Conservation (phyloP, 2,797 vertebrate species). For the Mormyrops attenuatus region DNA sequence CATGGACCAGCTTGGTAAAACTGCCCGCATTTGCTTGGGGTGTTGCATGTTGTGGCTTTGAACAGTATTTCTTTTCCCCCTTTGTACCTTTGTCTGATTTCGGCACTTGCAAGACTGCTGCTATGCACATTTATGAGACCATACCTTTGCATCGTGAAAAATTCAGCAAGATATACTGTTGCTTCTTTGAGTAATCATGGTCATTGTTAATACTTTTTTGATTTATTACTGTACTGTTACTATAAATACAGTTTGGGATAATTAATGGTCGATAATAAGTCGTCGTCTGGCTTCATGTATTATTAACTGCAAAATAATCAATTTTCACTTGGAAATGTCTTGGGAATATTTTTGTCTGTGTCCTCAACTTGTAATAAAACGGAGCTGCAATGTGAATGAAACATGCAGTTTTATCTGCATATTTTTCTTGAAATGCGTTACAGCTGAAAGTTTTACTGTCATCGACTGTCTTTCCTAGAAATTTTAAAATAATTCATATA, state of each 20-base stretch:
- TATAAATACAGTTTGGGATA: background rate
- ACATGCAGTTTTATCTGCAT: background rate
- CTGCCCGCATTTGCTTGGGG: background rate
- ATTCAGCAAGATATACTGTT: background rate
- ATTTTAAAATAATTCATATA: background rate
- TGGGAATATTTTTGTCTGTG: background rate
- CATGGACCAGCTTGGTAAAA: background rate
- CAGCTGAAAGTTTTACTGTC: background rate
- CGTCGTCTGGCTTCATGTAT: background rate
- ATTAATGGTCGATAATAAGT: background rate
- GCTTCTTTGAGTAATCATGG: background rate
- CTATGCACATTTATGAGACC: background rate
- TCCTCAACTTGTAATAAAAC: background rate
- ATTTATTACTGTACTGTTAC: background rate
- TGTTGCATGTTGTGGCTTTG: conserved; percentile 32
- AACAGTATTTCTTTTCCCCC: background rate
- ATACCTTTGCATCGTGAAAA: background rate
- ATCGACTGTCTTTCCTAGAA: background rate
- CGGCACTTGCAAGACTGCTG: background rate
- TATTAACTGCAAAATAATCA: background rate
- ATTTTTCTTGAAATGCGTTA: background rate
- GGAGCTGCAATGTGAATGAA: background rate
- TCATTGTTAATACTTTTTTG: background rate
- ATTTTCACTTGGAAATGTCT: background rate
- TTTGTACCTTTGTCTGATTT: background rate